Conservation (phyloP, 2,113 vertebrate species). For the Bubo bubo region DNA sequence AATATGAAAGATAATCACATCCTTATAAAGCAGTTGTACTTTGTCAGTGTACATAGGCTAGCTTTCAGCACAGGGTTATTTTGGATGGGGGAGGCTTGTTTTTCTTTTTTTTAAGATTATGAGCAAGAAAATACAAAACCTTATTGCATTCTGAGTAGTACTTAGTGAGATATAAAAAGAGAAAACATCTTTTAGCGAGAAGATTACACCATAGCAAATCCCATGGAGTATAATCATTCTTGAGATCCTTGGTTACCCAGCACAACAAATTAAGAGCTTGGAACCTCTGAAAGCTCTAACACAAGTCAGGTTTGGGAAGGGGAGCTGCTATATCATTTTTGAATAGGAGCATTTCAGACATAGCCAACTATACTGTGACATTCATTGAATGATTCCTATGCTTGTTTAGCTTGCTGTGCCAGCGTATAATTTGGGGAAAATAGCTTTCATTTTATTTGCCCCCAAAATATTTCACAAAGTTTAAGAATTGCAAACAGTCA, state of each 20-base stretch:
- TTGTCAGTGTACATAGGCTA: not conserved
- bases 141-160: not conserved
- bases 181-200: not conserved
- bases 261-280: not conserved
- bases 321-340: not conserved
- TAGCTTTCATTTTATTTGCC: not conserved
- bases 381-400: not conserved
- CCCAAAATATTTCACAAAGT: not conserved
- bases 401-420: not conserved
- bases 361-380: not conserved
- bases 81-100: not conserved
- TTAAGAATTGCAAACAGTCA: not conserved
- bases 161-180: not conserved
- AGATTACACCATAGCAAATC: not conserved
- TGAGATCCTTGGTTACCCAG: not conserved
- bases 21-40: not conserved
- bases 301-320: not conserved
- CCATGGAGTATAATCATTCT: not conserved
- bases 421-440: not conserved
- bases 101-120: not conserved
- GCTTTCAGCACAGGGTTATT: not conserved
- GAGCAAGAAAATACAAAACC: not conserved
- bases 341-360: not conserved
- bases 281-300: not conserved
- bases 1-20: not conserved